Evolutionary conservation across 2,888 invertebrate species (phyloP).

Genomic region (Slavum lentiscoides): DNA sequence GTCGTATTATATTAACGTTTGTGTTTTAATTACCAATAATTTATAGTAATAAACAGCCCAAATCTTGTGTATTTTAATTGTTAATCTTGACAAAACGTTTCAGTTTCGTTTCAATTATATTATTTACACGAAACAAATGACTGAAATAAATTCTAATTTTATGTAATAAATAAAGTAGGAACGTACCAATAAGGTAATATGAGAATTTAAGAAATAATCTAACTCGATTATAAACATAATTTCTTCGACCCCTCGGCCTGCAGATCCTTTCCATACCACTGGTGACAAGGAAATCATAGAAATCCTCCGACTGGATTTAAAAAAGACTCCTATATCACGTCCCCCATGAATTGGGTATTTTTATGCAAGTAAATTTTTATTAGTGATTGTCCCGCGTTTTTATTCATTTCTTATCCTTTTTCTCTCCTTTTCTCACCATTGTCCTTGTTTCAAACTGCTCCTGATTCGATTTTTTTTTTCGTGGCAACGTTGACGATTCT

Average conservation of each 20-base stretch:
- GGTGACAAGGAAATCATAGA: slow-evolving; percentile 25
- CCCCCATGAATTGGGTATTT: slow-evolving; percentile 18
- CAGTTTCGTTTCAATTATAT: slow-evolving; percentile 42
- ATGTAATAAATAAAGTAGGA: slow-evolving; percentile 46
- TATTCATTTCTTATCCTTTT: slow-evolving; percentile 53
- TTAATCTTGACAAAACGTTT: slow-evolving; percentile 31
- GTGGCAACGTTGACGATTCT: slow-evolving; percentile 69
- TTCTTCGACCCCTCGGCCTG: slow-evolving; percentile 41
- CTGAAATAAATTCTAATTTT: slow-evolving; percentile 47
- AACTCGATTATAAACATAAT: slow-evolving; percentile 43
- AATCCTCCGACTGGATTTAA: slow-evolving; percentile 14
- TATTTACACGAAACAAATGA: slow-evolving; percentile 48
- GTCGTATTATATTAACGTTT: slow-evolving; percentile 22
- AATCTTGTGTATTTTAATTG: slow-evolving; percentile 35
- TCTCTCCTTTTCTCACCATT: slow-evolving; percentile 56
- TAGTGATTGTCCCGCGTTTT: slow-evolving; percentile 44
- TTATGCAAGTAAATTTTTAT: slow-evolving; percentile 18
- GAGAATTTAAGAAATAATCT: slow-evolving; percentile 50
- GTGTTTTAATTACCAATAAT: slow-evolving; percentile 19
- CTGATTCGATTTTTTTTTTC: slow-evolving; percentile 62
- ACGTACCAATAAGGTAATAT: slow-evolving; percentile 41
- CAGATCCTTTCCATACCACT: slow-evolving; percentile 40
- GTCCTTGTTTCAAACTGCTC: slow-evolving; percentile 56
- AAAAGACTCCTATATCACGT: slow-evolving; percentile 13
- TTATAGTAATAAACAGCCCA: slow-evolving; percentile 27